phyloP scores from a whole-genome alignment of 2,113 vertebrate species.

The Oostethus manadensis region DNA sequence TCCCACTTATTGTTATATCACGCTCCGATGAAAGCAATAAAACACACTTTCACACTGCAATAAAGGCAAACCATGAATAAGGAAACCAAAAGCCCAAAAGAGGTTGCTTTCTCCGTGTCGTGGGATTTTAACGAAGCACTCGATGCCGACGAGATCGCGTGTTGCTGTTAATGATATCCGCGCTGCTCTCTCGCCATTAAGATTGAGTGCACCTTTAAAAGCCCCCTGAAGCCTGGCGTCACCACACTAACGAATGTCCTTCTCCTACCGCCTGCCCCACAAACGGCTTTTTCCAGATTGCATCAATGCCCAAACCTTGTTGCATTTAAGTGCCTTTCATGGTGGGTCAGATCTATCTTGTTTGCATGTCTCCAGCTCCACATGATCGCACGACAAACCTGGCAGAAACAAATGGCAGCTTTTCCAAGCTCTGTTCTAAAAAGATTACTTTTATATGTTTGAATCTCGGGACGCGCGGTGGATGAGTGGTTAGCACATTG shows the following conservation, averaged over 20 bases:
- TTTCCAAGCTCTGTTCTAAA: too few species aligned
- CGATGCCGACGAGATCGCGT: not conserved
- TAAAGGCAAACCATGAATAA: too few species aligned
- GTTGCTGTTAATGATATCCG: conserved; percentile 12
- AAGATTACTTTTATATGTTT: too few species aligned
- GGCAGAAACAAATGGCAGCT: too few species aligned
- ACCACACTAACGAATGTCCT: not conserved
- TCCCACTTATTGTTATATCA: too few species aligned
- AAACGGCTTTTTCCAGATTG: too few species aligned
- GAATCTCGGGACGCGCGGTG: too few species aligned
- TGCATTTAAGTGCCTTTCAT: conserved; percentile 20
- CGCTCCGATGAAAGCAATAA: too few species aligned
- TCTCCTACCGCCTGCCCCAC: conserved; percentile 16
- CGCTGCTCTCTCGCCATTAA: conserved; percentile 3
- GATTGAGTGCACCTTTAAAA: not conserved
- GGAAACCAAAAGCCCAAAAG: too few species aligned
- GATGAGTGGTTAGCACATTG: too few species aligned
- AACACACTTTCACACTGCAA: too few species aligned
- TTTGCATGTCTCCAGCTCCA: conserved; percentile 22
- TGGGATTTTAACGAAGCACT: not conserved
- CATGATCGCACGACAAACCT: too few species aligned
- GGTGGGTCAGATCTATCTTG: conserved; percentile 20
- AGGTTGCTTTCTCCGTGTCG: not conserved
- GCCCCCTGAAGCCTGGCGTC: conserved; percentile 22
- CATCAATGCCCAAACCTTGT: conserved; percentile 11